A percentile compares a stretch with the other conserved stretches of the same genome.
Conservation (phyloP, 2,113 vertebrate genomes). For the Semnornis frantzii region DNA sequence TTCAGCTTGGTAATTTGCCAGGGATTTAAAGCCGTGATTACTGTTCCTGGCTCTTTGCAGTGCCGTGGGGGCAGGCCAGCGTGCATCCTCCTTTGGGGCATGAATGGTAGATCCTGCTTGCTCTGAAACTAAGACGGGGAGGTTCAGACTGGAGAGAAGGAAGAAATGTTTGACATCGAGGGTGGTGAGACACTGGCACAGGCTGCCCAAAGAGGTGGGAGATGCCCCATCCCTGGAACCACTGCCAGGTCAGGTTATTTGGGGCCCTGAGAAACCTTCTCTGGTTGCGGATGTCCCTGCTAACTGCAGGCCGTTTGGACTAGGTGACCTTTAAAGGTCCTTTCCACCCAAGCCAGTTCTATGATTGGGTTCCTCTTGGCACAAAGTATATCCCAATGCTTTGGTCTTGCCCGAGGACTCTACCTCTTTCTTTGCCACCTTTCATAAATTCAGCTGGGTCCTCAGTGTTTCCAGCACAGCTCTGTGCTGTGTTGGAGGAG, state of each 20-base stretch:
- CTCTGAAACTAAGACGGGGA: not conserved
- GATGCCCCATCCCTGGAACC: too few relatives aligned
- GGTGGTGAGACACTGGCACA: too few relatives aligned
- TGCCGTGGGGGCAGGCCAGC: not conserved
- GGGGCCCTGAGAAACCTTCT: too few relatives aligned
- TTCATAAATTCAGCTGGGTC: not conserved
- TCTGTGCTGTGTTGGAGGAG: not conserved
- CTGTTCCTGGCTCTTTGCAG: not conserved
- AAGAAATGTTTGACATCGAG: too few relatives aligned
- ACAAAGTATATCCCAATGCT: not conserved
- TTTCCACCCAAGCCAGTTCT: too few relatives aligned
- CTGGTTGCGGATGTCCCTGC: too few relatives aligned
- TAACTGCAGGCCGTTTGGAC: too few relatives aligned
- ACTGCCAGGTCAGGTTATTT: too few relatives aligned
- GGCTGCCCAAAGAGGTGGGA: too few relatives aligned
- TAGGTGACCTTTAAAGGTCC: too few relatives aligned
- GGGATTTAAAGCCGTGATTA: conserved; percentile 36
- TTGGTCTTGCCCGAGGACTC: not conserved
- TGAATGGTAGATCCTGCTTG: not conserved
- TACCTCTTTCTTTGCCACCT: not conserved
- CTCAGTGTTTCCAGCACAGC: not conserved
- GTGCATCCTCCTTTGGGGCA: not conserved
- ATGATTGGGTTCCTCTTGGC: not conserved
- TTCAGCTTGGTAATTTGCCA: conserved; percentile 12
- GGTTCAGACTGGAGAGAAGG: too few relatives aligned